phyloP scores from a whole-genome alignment of 2,113 vertebrate species.

The Ifrita kowaldi region DNA sequence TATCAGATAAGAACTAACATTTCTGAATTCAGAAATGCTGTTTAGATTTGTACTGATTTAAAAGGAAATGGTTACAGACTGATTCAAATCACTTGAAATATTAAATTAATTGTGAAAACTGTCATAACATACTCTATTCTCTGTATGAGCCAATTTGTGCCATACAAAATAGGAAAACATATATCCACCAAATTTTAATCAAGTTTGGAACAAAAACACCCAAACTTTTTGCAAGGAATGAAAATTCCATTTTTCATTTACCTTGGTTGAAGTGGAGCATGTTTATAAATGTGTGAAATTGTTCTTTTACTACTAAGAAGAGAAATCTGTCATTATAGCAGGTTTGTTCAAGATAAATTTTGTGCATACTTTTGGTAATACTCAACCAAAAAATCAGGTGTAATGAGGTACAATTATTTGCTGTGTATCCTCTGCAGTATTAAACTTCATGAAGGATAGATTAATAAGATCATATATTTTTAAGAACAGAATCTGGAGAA shows the following conservation, averaged over 20 bases:
- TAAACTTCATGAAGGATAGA: not conserved
- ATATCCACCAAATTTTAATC: not conserved
- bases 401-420: not conserved
- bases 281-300: not conserved
- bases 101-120: not conserved
- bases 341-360: not conserved
- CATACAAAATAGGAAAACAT: not conserved
- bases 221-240: not conserved
- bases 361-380: not conserved
- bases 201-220: not conserved
- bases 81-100: not conserved
- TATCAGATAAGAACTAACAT: not conserved
- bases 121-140: not conserved
- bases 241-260: not conserved
- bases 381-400: not conserved
- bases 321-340: not conserved
- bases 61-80: not conserved
- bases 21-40: not conserved
- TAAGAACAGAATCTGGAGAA: not conserved
- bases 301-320: not conserved
- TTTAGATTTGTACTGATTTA: not conserved
- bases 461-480: not conserved
- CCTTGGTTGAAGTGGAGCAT: not conserved
- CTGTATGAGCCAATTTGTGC: not conserved
- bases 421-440: not conserved